Evolutionary conservation across 2,888 invertebrate species (phyloP), one percentile per base, ranked within the genome.

Genomic region (Andrena bucephala): DNA sequence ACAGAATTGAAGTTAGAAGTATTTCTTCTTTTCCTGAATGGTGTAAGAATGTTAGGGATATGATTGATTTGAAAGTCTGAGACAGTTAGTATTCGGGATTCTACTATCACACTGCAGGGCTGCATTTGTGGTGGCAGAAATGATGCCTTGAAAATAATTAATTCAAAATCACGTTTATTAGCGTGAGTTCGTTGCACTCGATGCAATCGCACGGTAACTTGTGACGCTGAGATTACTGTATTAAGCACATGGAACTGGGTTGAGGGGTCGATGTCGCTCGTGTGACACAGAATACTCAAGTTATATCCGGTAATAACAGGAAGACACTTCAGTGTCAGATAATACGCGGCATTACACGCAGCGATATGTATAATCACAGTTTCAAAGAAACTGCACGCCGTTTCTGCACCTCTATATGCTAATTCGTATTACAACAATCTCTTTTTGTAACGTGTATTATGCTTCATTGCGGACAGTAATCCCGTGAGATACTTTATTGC

Each of bases 181-280:
- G n/a, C 27, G 69, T 27, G 57, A 13, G 29, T 67, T 67, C 36
- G n/a, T 54, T 75, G 50, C 5, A 36, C 27, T 50, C 52, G 36
- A 69, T 63, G 36, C 72, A 33, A 60, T 36, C 20, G 29, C 52
- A 6, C 13, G 24, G 48, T 66, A 31, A 62, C 80, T 74, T 24
- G 71, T 36, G 50, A 24, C 74, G 54, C 6, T 42, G 33, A 65
- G 81, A 83, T 83, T 81, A 76, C 48, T 68, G 72, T 72, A 83
- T 83, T 76, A 72, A 76, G 72, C 60, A 69, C 72, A 29, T 42
- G 69, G 52, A 83, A 81, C 72, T 83, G 50, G 83, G 75, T 75
- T 81, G 75, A 81, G 42, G 75, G 82, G 72, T 80, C 62, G 57
- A 72, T 76, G 63, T 63, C 69, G 60, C 16, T 57, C 67, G 48